Conservation (phyloP, 2,797 vertebrate genomes). For the Phrynocephalus forsythii region DNA sequence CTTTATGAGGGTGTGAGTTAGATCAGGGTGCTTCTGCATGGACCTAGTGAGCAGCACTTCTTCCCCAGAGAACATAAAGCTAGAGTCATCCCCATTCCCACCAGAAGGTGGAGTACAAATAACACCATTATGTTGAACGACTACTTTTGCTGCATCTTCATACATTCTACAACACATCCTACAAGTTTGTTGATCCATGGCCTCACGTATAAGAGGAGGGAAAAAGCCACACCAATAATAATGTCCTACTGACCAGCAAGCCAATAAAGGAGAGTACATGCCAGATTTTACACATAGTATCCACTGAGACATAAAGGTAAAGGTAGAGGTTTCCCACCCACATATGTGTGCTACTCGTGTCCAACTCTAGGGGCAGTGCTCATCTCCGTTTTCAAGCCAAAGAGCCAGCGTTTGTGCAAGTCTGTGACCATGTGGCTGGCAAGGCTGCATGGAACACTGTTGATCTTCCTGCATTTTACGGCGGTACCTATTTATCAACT, state of each 20-base stretch:
- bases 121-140: background rate
- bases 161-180: background rate
- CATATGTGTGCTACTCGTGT: no score
- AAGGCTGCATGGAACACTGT: no score
- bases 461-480: no score
- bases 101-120: slow-evolving; percentile 21
- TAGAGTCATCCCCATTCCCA: background rate
- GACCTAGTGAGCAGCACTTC: no score
- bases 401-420: no score
- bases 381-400: no score
- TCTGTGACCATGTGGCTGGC: no score
- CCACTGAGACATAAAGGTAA: background rate
- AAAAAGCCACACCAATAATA: background rate
- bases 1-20: no score
- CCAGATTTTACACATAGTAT: background rate
- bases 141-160: no score
- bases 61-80: background rate
- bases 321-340: background rate
- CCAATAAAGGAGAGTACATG: background rate
- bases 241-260: background rate
- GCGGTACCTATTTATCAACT: no score
- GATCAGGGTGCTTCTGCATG: no score
- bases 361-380: no score
- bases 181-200: background rate
- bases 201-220: background rate